These are phyloP conservation scores for Pollenia amentaria DNA, from an alignment of 2,888 invertebrate species.

Conservation along the genomic window DNA sequence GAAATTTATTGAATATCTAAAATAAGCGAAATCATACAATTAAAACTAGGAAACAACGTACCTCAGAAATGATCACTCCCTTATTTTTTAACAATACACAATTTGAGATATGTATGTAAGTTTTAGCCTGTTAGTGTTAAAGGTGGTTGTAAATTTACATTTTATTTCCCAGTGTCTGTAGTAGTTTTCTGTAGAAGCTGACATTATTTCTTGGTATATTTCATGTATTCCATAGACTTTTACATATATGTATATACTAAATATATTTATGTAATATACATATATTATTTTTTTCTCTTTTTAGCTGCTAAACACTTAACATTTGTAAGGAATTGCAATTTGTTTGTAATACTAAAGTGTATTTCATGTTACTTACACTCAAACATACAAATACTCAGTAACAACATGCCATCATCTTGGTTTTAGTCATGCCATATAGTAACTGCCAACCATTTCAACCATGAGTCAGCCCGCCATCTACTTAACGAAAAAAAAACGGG, in stretches of 20 bases:
- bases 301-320: conserved; percentile 66
- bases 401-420: conserved; percentile 27
- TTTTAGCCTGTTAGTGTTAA: conserved; percentile 42
- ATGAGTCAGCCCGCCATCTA: conserved; percentile 31
- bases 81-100: conserved; percentile 9
- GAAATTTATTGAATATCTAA: too few relatives aligned
- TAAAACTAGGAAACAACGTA: too few relatives aligned
- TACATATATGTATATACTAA: not conserved
- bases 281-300: conserved; percentile 1
- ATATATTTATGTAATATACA: not conserved
- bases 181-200: conserved; percentile 14
- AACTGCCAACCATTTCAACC: conserved; percentile 49
- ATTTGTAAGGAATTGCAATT: conserved; percentile 70
- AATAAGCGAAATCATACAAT: too few relatives aligned
- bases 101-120: conserved; percentile 23
- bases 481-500: conserved; percentile 26
- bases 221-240: not conserved
- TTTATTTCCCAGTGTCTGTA: conserved; percentile 45
- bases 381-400: not conserved
- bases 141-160: conserved; percentile 62
- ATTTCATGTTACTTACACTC: conserved; percentile 57
- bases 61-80: too few relatives aligned
- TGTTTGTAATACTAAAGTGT: conserved; percentile 62
- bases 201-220: conserved; percentile 11
- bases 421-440: conserved; percentile 17